Evolutionary conservation across 2,797 vertebrate genomes (phyloP).

Genomic region (Paratrypauchen microcephalus): DNA sequence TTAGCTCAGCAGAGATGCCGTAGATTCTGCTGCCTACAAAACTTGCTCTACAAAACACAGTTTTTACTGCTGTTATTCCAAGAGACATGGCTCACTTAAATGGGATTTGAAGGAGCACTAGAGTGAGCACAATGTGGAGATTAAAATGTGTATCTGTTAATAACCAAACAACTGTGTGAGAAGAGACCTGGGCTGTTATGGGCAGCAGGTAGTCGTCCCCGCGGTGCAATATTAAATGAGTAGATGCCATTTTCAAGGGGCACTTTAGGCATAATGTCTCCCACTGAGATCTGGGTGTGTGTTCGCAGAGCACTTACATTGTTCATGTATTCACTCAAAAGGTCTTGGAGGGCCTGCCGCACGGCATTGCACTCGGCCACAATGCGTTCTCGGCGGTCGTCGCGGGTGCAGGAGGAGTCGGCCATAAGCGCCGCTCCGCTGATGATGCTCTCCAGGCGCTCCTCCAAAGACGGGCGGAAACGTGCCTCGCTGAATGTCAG

Average conservation of each 20-base stretch:
- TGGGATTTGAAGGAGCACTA: not conserved
- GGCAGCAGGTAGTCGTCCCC: not conserved
- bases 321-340: slow-evolving; percentile 98
- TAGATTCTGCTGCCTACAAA: not conserved
- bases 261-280: not conserved
- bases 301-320: slow-evolving; percentile 84
- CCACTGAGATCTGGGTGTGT: not conserved
- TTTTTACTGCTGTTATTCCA: not conserved
- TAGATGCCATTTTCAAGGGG: not conserved
- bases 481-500: slow-evolving; percentile 95
- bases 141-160: slow-evolving; percentile 2
- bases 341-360: slow-evolving; percentile 95
- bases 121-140: not conserved
- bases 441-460: slow-evolving; percentile 97
- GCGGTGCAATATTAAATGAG: not conserved
- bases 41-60: not conserved
- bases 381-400: slow-evolving; percentile 95
- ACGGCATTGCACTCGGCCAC: slow-evolving; percentile 98
- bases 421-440: slow-evolving; percentile 98
- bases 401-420: slow-evolving; percentile 96
- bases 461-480: slow-evolving; percentile 95
- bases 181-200: not conserved
- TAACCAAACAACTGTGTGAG: not conserved
- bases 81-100: not conserved
- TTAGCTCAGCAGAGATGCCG: too few relatives aligned